These are phyloP conservation scores for Onychostruthus taczanowskii DNA, from an alignment of 2,113 vertebrate genomes.

Conservation along the genomic window DNA sequence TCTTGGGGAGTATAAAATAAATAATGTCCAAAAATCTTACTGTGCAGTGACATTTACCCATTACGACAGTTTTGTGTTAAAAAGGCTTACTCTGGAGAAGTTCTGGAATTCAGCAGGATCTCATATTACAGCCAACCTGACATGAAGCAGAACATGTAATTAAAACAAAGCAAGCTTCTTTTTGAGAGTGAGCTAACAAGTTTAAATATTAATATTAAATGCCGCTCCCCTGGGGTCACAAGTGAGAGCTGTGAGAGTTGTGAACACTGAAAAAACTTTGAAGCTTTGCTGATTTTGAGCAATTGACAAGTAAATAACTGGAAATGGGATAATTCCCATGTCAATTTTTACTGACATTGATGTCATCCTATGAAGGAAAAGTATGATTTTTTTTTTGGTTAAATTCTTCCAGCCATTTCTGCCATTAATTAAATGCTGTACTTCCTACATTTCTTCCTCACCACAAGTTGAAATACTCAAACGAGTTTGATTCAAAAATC, in stretches of 20 bases:
- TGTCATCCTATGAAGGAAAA: neutral
- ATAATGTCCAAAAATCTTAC: neutral
- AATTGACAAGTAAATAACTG: neutral
- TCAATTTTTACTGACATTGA: neutral
- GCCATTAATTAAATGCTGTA: fast-evolving
- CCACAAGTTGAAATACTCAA: neutral
- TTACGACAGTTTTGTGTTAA: neutral
- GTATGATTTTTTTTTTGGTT: neutral
- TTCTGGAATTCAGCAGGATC: neutral
- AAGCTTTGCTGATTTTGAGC: neutral
- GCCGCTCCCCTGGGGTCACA: neutral
- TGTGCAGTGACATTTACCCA: neutral
- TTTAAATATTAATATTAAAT: neutral
- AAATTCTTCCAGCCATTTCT: neutral
- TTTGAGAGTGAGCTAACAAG: neutral
- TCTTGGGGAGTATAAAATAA: neutral
- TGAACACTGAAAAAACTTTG: neutral
- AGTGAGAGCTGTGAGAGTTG: neutral
- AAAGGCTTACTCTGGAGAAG: neutral
- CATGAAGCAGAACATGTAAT: neutral
- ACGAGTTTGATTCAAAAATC: neutral
- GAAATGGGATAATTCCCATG: neutral
- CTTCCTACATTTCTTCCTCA: neutral
- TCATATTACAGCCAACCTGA: neutral
- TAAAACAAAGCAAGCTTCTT: neutral